Conservation (phyloP, 2,113 vertebrate species). For the Mixornis gularis region DNA sequence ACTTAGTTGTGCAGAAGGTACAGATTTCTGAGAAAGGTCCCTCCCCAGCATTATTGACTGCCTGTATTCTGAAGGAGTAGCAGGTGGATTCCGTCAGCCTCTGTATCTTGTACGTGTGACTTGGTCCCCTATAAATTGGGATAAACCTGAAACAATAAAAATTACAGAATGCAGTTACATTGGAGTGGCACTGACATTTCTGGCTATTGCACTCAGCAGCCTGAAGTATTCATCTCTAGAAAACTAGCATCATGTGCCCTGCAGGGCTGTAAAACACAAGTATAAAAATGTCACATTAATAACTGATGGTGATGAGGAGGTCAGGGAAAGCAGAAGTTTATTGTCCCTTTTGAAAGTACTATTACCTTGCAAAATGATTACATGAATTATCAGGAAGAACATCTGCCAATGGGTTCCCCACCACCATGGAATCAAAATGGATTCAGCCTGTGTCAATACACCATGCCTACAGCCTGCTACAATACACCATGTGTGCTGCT, state of each 20-base stretch:
- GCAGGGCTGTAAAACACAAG: not conserved
- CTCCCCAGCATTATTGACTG: slow-evolving; percentile 87
- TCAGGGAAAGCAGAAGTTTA: not conserved
- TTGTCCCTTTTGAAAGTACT: not conserved
- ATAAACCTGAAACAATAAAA: slow-evolving; percentile 79
- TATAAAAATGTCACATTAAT: not conserved
- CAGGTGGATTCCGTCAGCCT: slow-evolving; percentile 88
- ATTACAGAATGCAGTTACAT: not conserved
- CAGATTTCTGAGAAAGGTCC: slow-evolving; percentile 89
- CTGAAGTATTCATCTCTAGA: fast-evolving
- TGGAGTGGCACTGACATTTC: not conserved
- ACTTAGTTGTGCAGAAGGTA: slow-evolving; percentile 93
- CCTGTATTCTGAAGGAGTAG: slow-evolving; percentile 95
- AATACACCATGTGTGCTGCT: fast-evolving
- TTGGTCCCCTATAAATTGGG: slow-evolving; percentile 91
- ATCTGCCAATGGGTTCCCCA: not conserved
- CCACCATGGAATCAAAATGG: not conserved
- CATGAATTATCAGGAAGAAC: not conserved
- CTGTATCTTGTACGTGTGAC: slow-evolving; percentile 97
- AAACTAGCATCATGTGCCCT: fast-evolving
- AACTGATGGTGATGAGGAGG: not conserved
- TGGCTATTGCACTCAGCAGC: not conserved
- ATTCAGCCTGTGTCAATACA: not conserved
- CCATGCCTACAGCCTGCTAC: too few species aligned
- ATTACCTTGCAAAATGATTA: not conserved